Evolutionary conservation across 2,113 vertebrate species (phyloP), one percentile per base, ranked within the genome.

Genomic region (Oceanodroma tethys): DNA sequence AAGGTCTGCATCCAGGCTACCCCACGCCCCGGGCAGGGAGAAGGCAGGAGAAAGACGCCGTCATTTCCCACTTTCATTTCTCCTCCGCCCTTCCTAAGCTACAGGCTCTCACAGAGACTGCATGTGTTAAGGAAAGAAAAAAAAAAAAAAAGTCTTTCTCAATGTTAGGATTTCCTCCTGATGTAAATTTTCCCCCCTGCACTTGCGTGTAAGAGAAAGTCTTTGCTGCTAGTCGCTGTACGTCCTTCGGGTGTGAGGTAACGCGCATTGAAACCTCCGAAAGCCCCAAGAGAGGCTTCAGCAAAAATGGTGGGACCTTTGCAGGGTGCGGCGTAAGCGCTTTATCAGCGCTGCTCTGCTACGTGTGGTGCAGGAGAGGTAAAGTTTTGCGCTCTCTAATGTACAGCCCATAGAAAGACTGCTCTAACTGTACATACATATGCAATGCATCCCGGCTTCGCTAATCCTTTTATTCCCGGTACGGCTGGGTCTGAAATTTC

Each of bases 1-100:
- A 10, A n/a, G 1, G 11, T 22, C 70, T 50, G 32, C 17, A 27
- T 7, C 68, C 9, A 6, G 17, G 36, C 15, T 22, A 18, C 10
- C 15, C 12, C 11, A 6, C 0, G 0, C 3, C 9, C 38, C 0
- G 0, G 67, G 25, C 8, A 47, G 40, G 9, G 84, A 47, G 38
- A 67, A 81, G 16, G 40, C 48, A 74, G 40, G 7, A 80, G 53
- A 50, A 47, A 42, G 4, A 5, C 4, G 3, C n/a, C 11, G 11
- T 34, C 43, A 17, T 68, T 88, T 92, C 62, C 58, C 68, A 70
- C 67, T n/a, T n/a, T n/a, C n/a, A n/a, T n/a, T n/a, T n/a, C 14
- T 58, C 48, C 56, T 85, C 78, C 78, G 36, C 36, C 86, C 34
- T 52, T 53, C 32, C 40, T 8, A n/a, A 74, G 40, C 45, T 42